Base-by-base conservation (phyloP, 2,113 vertebrate species). In the Anoura caudifer region DNA sequence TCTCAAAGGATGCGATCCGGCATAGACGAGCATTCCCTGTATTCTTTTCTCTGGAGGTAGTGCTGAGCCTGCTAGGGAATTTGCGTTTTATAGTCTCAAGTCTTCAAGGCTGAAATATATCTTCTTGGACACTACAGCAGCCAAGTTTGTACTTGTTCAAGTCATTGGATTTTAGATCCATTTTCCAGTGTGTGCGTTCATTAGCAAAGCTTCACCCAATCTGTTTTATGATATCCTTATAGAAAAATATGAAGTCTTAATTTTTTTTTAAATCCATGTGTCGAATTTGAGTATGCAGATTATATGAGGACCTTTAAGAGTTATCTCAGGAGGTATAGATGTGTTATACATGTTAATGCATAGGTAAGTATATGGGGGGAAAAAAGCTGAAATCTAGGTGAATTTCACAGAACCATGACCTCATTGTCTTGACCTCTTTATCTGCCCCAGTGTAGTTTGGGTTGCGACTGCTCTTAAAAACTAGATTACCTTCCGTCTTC, bases 401-500 rank as follows among this genome's bases (percentile, higher is more conserved):
- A 31, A 84, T 91, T 56, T 91, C 50, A 16, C 56, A 47, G 33
- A 90, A 63, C 36, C 24, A 11, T 65, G 83, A 50, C 61, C 45
- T 87, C 70, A 26, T 95, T 33, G n/a, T 33, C 19, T n/a, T 94
- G 91, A 83, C 75, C 75, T 84, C 93, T 81, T 88, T 82, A 63
- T 52, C 41, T 67, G 14, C 11, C 22, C 43, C 50, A 24, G 36
- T 73, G 43, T 82, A 45, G 43, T 33, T 41, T 24, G 89, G 52
- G 28, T 70, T 41, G 70, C 85, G 7, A 73, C 16, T 17, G n/a
- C 7, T 20, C 12, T 54, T 80, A 19, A 24, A 43, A 22, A 20
- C 8, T 41, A 22, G 41, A 79, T 67, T 70, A 43, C 17, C 28
- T 94, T 31, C 54, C 31, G 38, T 59, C 12, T 56, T 91, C 56